These are phyloP conservation scores for Byasa hedistus DNA, from an alignment of 2,888 invertebrate genomes.

Conservation along the genomic window DNA sequence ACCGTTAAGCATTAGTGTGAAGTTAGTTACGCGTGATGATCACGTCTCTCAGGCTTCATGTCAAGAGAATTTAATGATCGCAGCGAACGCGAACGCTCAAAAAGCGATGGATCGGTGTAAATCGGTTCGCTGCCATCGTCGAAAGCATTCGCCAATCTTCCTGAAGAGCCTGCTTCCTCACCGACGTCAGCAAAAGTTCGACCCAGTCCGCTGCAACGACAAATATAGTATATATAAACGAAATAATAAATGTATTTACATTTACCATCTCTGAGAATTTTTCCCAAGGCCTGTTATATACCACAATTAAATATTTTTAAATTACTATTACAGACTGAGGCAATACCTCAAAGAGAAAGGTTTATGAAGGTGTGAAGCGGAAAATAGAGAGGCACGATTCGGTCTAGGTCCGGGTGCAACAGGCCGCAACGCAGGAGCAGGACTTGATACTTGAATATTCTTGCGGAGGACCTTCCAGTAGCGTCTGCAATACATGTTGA, in stretches of 20 bases:
- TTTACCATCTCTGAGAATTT: not conserved
- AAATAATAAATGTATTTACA: constrained; percentile 9
- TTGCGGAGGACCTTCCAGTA: constrained; percentile 90
- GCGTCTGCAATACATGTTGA: constrained; percentile 70
- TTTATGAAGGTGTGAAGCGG: constrained; percentile 83
- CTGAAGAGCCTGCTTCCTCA: constrained; percentile 72
- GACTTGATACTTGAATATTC: constrained; percentile 77
- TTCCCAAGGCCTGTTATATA: too few species aligned
- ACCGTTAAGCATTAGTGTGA: not conserved
- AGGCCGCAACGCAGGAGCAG: constrained; percentile 60
- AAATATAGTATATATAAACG: not conserved
- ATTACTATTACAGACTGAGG: not conserved
- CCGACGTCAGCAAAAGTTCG: constrained; percentile 68
- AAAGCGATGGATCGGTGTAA: constrained; percentile 94
- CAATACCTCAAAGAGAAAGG: constrained; percentile 83
- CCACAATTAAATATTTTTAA: too few species aligned
- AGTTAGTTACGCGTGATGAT: constrained; percentile 55
- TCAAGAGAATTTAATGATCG: constrained; percentile 84
- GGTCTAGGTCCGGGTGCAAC: constrained; percentile 69
- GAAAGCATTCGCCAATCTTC: constrained; percentile 79
- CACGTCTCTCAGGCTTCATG: constrained; percentile 70
- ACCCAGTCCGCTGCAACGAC: constrained; percentile 61
- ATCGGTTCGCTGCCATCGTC: constrained; percentile 96
- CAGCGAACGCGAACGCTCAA: constrained; percentile 89
- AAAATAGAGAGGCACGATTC: constrained; percentile 81